Percentiles rank a stretch among this genome's conserved stretches.
phyloP scores from a whole-genome alignment of 2,113 vertebrate species.

The Osmerus eperlanus region DNA sequence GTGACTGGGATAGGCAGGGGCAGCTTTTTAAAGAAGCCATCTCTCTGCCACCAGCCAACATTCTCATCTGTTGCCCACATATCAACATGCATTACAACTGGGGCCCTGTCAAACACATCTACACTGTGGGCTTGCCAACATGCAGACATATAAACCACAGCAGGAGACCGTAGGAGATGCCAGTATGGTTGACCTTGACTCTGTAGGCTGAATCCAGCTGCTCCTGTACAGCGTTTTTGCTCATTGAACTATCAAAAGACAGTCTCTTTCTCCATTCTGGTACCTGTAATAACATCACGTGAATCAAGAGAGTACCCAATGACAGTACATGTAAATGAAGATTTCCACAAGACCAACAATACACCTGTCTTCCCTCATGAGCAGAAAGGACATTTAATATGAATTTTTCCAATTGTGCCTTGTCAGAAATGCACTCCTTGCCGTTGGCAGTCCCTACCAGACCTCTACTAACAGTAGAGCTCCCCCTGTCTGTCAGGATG shows the following conservation, averaged over 20 bases:
- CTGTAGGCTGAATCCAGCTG: too few species aligned
- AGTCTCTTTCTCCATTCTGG: too few species aligned
- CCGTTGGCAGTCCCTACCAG: too few species aligned
- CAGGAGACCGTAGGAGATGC: background rate
- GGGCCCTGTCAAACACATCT: slow-evolving; percentile 34
- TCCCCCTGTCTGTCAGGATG: slow-evolving; percentile 1
- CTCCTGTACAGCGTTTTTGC: too few species aligned
- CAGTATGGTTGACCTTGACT: too few species aligned
- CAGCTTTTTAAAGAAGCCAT: slow-evolving; percentile 18
- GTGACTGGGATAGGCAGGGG: slow-evolving; percentile 2
- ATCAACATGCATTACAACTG: slow-evolving; percentile 32
- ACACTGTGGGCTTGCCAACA: slow-evolving; percentile 25
- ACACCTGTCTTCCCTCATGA: too few species aligned
- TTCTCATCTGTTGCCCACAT: slow-evolving; percentile 39
- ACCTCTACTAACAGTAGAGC: background rate
- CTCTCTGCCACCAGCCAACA: slow-evolving; percentile 31
- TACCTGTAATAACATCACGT: too few species aligned
- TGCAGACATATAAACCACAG: slow-evolving; percentile 27
- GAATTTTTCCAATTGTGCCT: background rate
- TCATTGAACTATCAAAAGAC: too few species aligned
- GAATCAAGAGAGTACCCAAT: too few species aligned
- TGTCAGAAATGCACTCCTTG: background rate
- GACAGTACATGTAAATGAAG: background rate
- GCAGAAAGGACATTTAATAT: too few species aligned
- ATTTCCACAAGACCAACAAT: too few species aligned